Evolutionary conservation across 2,113 vertebrate genomes (phyloP).

Genomic region (Neofelis nebulosa): DNA sequence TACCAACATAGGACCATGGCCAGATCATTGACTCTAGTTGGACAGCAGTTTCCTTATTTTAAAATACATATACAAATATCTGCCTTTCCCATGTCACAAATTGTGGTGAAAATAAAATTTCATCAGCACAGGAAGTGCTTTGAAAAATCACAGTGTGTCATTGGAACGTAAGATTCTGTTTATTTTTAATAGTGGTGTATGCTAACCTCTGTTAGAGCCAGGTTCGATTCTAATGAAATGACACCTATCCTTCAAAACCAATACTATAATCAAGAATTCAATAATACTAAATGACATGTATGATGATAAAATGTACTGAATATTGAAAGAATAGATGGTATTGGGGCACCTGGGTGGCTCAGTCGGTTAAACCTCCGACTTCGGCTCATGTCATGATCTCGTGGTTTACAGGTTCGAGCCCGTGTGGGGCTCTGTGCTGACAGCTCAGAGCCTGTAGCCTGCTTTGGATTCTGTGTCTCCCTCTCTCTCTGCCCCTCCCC

Average conservation of each 20-base stretch:
- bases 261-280: background rate
- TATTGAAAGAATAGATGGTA: background rate
- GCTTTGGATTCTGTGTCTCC: too few species aligned
- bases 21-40: background rate
- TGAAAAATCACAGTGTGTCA: slow-evolving; percentile 5
- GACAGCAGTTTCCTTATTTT: slow-evolving; percentile 3
- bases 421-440: too few species aligned
- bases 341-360: background rate
- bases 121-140: background rate
- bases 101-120: slow-evolving; percentile 5
- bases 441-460: too few species aligned
- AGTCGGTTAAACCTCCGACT: too few species aligned
- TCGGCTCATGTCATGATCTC: too few species aligned
- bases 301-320: background rate
- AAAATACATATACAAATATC: background rate
- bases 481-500: too few species aligned
- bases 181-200: background rate
- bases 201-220: background rate
- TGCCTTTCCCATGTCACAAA: background rate
- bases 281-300: background rate
- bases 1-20: background rate
- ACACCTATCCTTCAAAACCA: background rate
- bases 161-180: background rate
- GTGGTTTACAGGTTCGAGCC: too few species aligned
- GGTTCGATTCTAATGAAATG: background rate